Base-by-base conservation (phyloP, 2,113 vertebrate genomes). In the Cyprinus carpio region DNA sequence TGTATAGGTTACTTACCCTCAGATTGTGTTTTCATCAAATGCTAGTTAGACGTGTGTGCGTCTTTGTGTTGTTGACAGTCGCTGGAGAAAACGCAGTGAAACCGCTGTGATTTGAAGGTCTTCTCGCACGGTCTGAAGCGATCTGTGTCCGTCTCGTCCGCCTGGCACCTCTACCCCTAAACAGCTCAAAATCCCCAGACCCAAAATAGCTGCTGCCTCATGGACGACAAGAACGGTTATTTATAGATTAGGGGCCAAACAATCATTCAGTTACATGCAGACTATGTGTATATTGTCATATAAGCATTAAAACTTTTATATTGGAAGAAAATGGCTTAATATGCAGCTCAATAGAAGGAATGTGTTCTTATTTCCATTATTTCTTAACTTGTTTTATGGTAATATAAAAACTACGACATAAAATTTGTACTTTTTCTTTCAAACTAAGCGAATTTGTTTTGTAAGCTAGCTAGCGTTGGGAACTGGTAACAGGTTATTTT, bases 201-300 rank as follows among this genome's bases (percentile, higher is more conserved):
- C 87, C 72, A 86, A 87, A 90, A 91, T 91, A 91, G 90, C 43
- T 7, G 1, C 82, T 56, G 83, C 60, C 58, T 83, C 16, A 83
- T 80, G 78, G 74, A 75, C 75, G 81, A 62, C 80, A 84, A 88
- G 60, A 62, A 31, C n/a, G 4, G 49, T 60, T 91, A 91, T 91
- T 91, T 89, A 89, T 91, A 91, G 89, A 74, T 84, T 72, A 67
- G 76, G 69, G 25, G 81, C 34, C 62, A 87, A 85, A 80, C 51
- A 49, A 81, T 79, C 40, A 89, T 86, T 83, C 29, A 56, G 78
- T 80, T 51, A 84, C 56, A 54, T 37, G 74, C 43, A 1, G 8
- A 29, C 16, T 5, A 12, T 40, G 51, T 54, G 2, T 7, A 76
- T 29, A 10, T 6, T 43, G 58, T 56, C 62, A 64, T 75, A 6